phyloP scores from a whole-genome alignment of 2,797 vertebrate genomes.

The Xerus rutilus region DNA sequence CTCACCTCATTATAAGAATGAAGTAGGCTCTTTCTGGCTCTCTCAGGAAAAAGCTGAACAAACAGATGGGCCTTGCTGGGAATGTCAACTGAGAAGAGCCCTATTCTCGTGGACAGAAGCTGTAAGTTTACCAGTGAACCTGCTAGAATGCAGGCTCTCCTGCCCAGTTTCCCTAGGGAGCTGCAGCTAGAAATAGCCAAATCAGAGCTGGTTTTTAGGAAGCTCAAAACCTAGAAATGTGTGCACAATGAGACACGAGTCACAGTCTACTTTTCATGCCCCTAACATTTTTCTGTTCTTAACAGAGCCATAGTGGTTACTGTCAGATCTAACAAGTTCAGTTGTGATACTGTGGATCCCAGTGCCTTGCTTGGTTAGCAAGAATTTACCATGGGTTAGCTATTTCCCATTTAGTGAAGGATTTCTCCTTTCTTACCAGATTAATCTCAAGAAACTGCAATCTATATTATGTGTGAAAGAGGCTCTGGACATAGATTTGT shows the following conservation, averaged over 20 bases:
- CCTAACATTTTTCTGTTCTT: background rate
- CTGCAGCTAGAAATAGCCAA: background rate
- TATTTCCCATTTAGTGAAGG: background rate
- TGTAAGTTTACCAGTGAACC: background rate
- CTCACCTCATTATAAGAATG: background rate
- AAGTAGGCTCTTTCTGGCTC: constrained; percentile 16
- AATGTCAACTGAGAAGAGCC: background rate
- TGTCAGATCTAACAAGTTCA: background rate
- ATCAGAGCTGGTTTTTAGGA: background rate
- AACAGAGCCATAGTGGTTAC: background rate
- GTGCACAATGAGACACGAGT: no score
- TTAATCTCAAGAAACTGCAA: constrained; percentile 12
- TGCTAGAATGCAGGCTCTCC: background rate
- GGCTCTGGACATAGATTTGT: background rate
- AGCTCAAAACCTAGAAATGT: background rate
- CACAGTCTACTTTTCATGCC: background rate
- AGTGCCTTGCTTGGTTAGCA: constrained; percentile 2
- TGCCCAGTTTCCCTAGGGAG: background rate
- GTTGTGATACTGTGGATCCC: background rate
- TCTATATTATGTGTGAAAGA: background rate
- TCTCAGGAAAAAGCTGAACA: constrained; percentile 65
- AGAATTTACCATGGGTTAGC: constrained; percentile 18
- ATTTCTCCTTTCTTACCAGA: constrained; percentile 10
- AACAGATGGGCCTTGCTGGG: constrained; percentile 61
- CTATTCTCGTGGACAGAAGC: background rate